These are phyloP conservation scores for Fundulus diaphanus DNA, from an alignment of 2,797 vertebrate genomes.

Conservation along the genomic window DNA sequence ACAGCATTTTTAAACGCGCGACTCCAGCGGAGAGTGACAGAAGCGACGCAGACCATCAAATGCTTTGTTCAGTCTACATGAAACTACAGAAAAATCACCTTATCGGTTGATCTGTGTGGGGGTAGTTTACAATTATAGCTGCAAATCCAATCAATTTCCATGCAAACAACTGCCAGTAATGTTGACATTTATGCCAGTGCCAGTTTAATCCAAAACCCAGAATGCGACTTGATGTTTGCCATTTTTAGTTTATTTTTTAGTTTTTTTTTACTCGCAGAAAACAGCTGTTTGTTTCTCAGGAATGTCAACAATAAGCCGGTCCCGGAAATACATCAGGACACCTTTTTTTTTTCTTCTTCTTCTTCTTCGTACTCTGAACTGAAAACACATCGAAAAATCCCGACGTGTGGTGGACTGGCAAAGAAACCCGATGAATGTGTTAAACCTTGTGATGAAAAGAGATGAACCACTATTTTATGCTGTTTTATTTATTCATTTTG, in stretches of 20 bases:
- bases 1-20: slow-evolving; percentile 17
- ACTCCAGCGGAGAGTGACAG: neutral
- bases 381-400: slow-evolving; percentile 40
- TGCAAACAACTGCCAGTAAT: slow-evolving; percentile 61
- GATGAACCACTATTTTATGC: slow-evolving; percentile 34
- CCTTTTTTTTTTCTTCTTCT: slow-evolving; percentile 43
- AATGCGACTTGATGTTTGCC: slow-evolving; percentile 28
- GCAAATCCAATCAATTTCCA: slow-evolving; percentile 24
- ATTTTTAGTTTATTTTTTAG: too few relatives aligned
- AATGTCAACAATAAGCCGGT: slow-evolving; percentile 65
- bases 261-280: slow-evolving; percentile 53
- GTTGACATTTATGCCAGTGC: slow-evolving; percentile 20
- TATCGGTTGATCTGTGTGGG: slow-evolving; percentile 12
- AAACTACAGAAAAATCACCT: slow-evolving; percentile 28
- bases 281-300: slow-evolving; percentile 75
- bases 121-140: slow-evolving; percentile 26
- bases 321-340: slow-evolving; percentile 59
- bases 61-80: slow-evolving; percentile 16
- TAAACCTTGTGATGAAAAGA: slow-evolving; percentile 59
- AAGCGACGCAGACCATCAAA: slow-evolving; percentile 13
- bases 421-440: slow-evolving; percentile 61
- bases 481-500: slow-evolving; percentile 56
- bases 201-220: slow-evolving; percentile 28
- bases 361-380: slow-evolving; percentile 46
- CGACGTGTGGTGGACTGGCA: slow-evolving; percentile 43